Percentiles rank a stretch among this genome's conserved stretches.
phyloP scores from a whole-genome alignment of 92 coral and sea anemone species.

The Phenganax subtilis region DNA sequence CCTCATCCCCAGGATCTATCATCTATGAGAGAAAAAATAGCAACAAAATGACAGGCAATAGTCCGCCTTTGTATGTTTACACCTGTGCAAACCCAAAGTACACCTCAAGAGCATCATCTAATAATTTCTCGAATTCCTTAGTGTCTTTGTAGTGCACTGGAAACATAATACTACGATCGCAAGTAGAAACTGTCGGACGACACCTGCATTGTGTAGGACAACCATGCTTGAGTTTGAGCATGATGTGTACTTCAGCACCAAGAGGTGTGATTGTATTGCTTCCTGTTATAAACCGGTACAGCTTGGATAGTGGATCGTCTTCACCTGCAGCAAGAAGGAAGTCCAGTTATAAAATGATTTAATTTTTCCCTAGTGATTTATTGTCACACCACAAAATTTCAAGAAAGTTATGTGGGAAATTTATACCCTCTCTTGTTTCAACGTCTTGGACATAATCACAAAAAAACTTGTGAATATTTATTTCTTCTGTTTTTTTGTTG shows the following conservation, averaged over 20 bases:
- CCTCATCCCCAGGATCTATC: too few species aligned
- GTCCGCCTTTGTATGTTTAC: neutral
- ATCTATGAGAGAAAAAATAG: too few species aligned
- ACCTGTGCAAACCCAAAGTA: neutral
- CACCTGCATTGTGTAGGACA: conserved; percentile 4
- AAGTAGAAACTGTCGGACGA: conserved; percentile 19
- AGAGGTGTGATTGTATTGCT: neutral
- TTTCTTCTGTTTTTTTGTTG: conserved; percentile 32
- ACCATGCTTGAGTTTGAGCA: conserved; percentile 16
- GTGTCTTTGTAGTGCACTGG: neutral
- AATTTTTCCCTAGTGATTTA: conserved; percentile 9
- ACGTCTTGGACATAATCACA: conserved; percentile 30
- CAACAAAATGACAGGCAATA: too few species aligned
- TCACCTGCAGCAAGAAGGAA: conserved; percentile 2
- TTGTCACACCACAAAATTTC: conserved; percentile 15
- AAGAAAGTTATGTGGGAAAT: conserved; percentile 30
- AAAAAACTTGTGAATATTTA: conserved; percentile 30
- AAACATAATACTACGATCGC: conserved; percentile 3
- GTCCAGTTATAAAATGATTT: conserved; percentile 9
- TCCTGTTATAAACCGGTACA: conserved; percentile 5
- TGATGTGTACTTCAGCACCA: conserved; percentile 9
- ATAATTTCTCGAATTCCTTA: neutral
- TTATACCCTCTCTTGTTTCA: conserved; percentile 32
- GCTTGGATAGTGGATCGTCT: neutral
- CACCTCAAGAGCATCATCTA: conserved; percentile 1